These are phyloP conservation scores for Kuschelorhynchus macadamiae DNA, from an alignment of 2,888 invertebrate species.

Conservation along the genomic window DNA sequence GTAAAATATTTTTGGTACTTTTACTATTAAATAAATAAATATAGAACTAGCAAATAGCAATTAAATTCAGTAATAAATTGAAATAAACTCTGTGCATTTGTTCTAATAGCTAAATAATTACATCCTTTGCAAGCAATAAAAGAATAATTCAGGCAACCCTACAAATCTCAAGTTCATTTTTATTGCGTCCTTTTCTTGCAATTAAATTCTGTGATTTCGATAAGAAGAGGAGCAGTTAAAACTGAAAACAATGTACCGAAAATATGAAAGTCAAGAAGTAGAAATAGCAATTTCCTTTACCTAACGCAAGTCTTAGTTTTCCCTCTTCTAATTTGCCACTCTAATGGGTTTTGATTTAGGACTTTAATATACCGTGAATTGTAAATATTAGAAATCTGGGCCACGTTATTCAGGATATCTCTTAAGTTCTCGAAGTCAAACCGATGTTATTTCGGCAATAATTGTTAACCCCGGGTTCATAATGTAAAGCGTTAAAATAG, in stretches of 20 bases:
- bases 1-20: too few species aligned
- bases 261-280: slow-evolving; percentile 29
- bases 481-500: slow-evolving; percentile 14
- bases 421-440: slow-evolving; percentile 12
- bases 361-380: slow-evolving; percentile 33
- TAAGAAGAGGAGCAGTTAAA: slow-evolving; percentile 30
- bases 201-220: background rate
- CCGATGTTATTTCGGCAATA: slow-evolving; percentile 20
- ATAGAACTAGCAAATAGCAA: too few species aligned
- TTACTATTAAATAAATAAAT: too few species aligned
- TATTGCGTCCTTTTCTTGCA: too few species aligned
- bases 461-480: slow-evolving; percentile 19
- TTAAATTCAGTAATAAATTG: too few species aligned
- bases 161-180: too few species aligned
- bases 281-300: slow-evolving; percentile 34
- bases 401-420: slow-evolving; percentile 18
- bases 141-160: too few species aligned
- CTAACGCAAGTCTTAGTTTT: slow-evolving; percentile 24
- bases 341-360: slow-evolving; percentile 41
- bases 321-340: slow-evolving; percentile 39
- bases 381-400: slow-evolving; percentile 35
- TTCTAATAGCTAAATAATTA: too few species aligned
- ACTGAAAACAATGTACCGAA: slow-evolving; percentile 12
- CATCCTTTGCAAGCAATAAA: too few species aligned
- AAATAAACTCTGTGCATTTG: too few species aligned